A percentile compares a stretch with the other conserved stretches of the same genome.
These are phyloP conservation scores for Mormyrops attenuatus DNA, from an alignment of 2,797 vertebrate genomes.

Conservation along the genomic window DNA sequence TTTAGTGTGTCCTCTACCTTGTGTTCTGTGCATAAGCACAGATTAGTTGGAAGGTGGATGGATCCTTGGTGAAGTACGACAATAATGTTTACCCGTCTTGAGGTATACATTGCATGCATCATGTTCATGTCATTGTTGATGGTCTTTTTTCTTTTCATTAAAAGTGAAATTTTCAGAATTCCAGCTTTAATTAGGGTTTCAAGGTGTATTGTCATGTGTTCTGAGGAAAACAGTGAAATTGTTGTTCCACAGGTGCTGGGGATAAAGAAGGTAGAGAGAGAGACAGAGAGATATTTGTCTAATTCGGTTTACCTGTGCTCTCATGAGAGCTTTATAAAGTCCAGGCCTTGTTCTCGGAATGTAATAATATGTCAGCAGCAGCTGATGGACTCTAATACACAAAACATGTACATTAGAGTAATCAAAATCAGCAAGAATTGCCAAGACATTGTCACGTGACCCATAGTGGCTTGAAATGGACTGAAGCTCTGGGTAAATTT, in stretches of 20 bases:
- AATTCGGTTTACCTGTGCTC: background rate
- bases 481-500: background rate
- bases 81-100: background rate
- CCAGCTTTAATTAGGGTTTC: background rate
- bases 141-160: background rate
- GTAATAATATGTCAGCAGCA: background rate
- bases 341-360: background rate
- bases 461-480: background rate
- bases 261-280: background rate
- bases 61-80: background rate
- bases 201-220: background rate
- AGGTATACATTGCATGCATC: background rate
- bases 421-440: background rate
- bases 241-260: background rate
- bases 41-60: background rate
- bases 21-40: background rate
- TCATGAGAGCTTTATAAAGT: slow-evolving; percentile 14
- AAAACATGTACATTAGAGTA: background rate
- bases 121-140: background rate
- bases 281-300: background rate
- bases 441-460: background rate
- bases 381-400: background rate
- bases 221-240: background rate
- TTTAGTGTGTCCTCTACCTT: background rate
- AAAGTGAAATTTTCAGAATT: background rate